A percentile compares a stretch with the other conserved stretches of the same genome.
Conservation (phyloP, 2,797 vertebrate genomes). For the Microctenopoma lineatum region DNA sequence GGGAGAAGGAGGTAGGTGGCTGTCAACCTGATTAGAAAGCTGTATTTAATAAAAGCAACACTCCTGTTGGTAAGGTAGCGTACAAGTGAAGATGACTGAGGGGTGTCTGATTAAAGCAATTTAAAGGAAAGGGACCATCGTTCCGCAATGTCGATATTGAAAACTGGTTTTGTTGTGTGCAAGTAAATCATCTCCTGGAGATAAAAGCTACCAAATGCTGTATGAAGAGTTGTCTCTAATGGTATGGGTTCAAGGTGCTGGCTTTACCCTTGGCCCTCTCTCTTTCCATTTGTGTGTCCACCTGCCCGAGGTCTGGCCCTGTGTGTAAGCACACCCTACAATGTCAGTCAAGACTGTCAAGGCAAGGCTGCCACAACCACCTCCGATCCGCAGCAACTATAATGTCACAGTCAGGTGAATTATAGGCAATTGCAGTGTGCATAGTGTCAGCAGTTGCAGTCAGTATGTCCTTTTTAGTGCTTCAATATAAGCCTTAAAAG, state of each 20-base stretch:
- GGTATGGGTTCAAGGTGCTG: conserved; percentile 65
- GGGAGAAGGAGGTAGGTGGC: not conserved
- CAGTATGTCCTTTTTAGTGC: conserved; percentile 70
- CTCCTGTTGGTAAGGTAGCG: not conserved
- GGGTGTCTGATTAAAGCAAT: not conserved
- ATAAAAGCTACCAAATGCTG: conserved; percentile 68
- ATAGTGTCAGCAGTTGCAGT: conserved; percentile 54
- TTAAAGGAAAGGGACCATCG: not conserved
- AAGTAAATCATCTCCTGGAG: conserved; percentile 62
- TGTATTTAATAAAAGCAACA: conserved; percentile 15
- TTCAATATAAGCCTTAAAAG: conserved; percentile 60
- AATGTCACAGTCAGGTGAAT: conserved; percentile 66
- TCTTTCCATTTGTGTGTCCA: conserved; percentile 54
- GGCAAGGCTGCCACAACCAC: conserved; percentile 42
- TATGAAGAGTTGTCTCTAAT: conserved; percentile 51
- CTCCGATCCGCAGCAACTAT: conserved; percentile 27
- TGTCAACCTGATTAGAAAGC: not conserved
- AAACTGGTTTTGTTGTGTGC: conserved; percentile 20
- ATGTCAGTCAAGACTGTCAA: conserved; percentile 68
- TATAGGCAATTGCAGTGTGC: conserved; percentile 63
- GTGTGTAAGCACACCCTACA: conserved; percentile 56
- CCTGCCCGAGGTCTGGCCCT: conserved; percentile 34
- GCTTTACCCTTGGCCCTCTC: conserved; percentile 43
- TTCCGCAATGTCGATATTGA: conserved; percentile 31
- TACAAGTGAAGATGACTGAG: not conserved